Evolutionary conservation across 2,797 vertebrate species (phyloP).

Genomic region (Hypotaenidia philippensis): DNA sequence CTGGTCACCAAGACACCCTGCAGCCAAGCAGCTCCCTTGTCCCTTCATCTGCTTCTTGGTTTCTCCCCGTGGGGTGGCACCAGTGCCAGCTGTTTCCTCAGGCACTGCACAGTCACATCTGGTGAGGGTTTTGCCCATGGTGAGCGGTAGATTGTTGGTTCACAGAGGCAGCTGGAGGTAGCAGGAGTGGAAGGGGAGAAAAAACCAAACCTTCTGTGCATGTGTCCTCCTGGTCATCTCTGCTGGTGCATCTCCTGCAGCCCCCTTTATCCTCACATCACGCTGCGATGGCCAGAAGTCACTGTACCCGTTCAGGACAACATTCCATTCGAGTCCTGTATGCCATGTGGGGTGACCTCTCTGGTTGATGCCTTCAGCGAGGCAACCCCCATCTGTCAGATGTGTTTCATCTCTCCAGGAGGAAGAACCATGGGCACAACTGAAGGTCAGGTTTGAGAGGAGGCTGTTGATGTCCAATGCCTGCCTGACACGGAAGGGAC

Average conservation of each 20-base stretch:
- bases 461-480: neutral
- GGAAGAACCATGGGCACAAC: neutral
- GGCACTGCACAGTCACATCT: neutral
- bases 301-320: neutral
- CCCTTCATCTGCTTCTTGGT: neutral
- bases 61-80: neutral
- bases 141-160: neutral
- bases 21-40: neutral
- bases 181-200: neutral
- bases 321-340: neutral
- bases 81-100: neutral
- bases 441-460: neutral
- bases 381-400: conserved; percentile 4
- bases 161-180: neutral
- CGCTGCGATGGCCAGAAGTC: neutral
- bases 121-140: neutral
- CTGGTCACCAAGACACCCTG: rapidly evolving
- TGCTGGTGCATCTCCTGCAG: neutral
- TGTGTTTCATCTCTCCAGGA: neutral
- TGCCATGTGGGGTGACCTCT: neutral
- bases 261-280: neutral
- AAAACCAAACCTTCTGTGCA: rapidly evolving
- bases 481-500: neutral
- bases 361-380: neutral
- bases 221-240: neutral